Evolutionary conservation across 2,113 vertebrate species (phyloP).

Genomic region (Motacilla tschutschensis): DNA sequence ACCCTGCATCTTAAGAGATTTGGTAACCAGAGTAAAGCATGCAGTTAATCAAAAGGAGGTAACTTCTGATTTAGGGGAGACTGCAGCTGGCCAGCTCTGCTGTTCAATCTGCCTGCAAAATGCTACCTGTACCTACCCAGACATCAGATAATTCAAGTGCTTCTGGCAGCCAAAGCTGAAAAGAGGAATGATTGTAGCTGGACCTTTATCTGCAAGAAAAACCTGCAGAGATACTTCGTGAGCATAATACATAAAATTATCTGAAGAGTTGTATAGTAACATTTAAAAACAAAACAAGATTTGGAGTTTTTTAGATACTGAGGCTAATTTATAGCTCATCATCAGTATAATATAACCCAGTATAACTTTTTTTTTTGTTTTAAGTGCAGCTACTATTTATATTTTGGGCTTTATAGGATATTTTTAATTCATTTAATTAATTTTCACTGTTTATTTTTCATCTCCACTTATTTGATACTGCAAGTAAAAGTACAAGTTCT

Average conservation of each 20-base stretch:
- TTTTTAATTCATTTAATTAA: neutral
- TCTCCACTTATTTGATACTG: neutral
- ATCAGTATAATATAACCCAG: neutral
- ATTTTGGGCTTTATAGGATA: fast-evolving
- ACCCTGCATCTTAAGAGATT: neutral
- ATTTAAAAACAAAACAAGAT: neutral
- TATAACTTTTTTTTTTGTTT: neutral
- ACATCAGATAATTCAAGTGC: neutral
- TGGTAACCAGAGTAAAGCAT: neutral
- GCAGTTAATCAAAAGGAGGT: neutral
- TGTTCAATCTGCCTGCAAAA: neutral
- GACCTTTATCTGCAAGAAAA: neutral
- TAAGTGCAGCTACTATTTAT: neutral
- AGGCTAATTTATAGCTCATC: neutral
- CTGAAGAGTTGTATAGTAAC: neutral
- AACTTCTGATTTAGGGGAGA: neutral
- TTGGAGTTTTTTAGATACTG: fast-evolving
- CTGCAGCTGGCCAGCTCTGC: neutral
- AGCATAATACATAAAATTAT: neutral
- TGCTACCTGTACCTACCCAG: neutral
- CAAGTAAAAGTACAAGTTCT: neutral
- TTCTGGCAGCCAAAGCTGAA: neutral
- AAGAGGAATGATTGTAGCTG: neutral
- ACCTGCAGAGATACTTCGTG: neutral
- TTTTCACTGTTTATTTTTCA: conserved; percentile 12